Base-by-base conservation (phyloP, 2,888 invertebrate genomes). In the Brenthis daphne region DNA sequence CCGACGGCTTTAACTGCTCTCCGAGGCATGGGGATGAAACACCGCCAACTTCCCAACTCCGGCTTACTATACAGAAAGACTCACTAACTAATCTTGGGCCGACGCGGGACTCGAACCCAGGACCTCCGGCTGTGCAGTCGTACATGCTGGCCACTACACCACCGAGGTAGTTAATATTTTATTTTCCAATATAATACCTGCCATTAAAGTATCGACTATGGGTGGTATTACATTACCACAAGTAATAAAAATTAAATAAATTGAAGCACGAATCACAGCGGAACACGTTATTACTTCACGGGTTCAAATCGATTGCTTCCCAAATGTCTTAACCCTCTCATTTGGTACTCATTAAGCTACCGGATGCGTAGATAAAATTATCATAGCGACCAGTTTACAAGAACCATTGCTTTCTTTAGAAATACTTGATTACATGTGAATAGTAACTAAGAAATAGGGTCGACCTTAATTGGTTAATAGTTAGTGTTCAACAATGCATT, bases 261-360 rank as follows among this genome's bases (percentile, higher is more conserved):
- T 50, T 75, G 73, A 78, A 83, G 80, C 80, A 77, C 77, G 47
- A 61, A 64, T 57, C 60, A 57, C 14, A 84, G 80, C 88, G 90
- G 89, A 89, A 88, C 84, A 77, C 80, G 79, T 90, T 82, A 90
- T 87, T 82, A 82, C 85, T 87, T 91, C 88, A 92, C 89, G 89
- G 89, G 77, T 76, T 82, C 89, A 87, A 92, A 92, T 92, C 90
- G 87, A 91, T 92, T 91, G 88, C 67, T 81, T 77, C 79, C 74
- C 68, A 72, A 70, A 70, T 63, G 67, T 77, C 79, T 75, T 82
- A 85, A 89, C 88, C 87, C 89, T 84, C 83, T 89, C 91, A 91
- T 89, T 90, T 90, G 91, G 90, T 89, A 83, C 85, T 90, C 88
- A 91, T 91, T 91, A 90, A 81, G 75, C 71, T 79, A 78, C 88